Conservation (phyloP, 2,113 vertebrate species). For the Anhinga anhinga region DNA sequence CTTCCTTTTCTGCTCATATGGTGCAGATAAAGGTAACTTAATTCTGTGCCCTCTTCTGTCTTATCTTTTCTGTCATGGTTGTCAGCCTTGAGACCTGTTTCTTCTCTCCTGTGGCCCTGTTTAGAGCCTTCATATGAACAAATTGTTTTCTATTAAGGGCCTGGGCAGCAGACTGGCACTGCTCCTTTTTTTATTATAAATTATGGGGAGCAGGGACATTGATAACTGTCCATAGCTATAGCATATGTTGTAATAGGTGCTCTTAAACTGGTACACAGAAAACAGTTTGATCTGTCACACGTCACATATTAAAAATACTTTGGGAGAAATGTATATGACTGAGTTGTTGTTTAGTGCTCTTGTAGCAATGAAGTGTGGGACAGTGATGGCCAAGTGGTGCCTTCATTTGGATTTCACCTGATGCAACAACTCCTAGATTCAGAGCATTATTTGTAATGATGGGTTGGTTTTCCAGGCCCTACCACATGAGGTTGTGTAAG, state of each 20-base stretch:
- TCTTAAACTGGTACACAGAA: neutral
- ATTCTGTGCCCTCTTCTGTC: neutral
- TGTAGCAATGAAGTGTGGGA: neutral
- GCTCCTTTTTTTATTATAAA: neutral
- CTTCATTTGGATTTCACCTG: neutral
- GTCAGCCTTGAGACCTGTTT: accelerated
- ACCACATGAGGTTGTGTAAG: neutral
- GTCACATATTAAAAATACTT: neutral
- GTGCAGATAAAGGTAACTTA: neutral
- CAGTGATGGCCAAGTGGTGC: neutral
- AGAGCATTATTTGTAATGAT: neutral
- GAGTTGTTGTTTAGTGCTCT: neutral
- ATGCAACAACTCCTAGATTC: neutral
- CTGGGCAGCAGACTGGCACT: neutral
- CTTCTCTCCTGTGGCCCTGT: neutral
- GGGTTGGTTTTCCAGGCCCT: neutral
- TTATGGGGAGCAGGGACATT: neutral
- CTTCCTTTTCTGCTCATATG: neutral
- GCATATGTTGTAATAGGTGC: neutral
- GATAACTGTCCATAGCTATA: neutral
- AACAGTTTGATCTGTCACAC: neutral
- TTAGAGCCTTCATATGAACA: neutral
- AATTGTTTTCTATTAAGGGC: neutral
- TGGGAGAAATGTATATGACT: neutral
- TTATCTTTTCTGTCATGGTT: neutral